Evolutionary conservation across 2,113 vertebrate genomes (phyloP), one percentile per base, ranked within the genome.

Genomic region (Amia ocellicauda): DNA sequence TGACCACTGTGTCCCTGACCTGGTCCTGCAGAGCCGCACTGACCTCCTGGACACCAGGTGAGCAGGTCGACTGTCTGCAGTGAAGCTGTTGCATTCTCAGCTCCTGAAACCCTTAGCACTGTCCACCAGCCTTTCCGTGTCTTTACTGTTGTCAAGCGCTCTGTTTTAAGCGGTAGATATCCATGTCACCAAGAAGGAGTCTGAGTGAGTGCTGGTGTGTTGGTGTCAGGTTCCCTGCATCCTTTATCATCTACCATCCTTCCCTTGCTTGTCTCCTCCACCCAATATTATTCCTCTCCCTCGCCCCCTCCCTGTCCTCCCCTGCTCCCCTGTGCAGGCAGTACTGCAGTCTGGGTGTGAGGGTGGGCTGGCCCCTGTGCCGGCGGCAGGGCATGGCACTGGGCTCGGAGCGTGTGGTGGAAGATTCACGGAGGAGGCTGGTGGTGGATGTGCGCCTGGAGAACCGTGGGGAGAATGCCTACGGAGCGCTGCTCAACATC

Each of bases 391-490:
- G 57, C 7, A 74, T 77, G 22, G 69, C 27, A 1, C 68, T 53
- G 40, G 2, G 66, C 40, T 80, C 87, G 0, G 60, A 93, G 56
- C 89, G 91, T 64, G 16, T 96, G 63, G 29, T 98, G 0, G 92
- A 94, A 76, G 93, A 83, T 31, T 70, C 85, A 14, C 82, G 92
- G 49, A 88, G 91, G 62, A 90, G 93, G 67, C 89, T 96, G 88
- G 88, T 93, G 0, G 80, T 98, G 70, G 96, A 98, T 4, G 89
- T 87, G 0, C 42, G 42, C 1, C 80, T 99, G 80, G 96, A 95
- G 69, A 99, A 99, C 86, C 84, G 84, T 8, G 94, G 95, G 0
- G 97, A 99, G 63, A 98, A 98, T 0, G 94, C 97, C 42, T 99
- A 99, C 69, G 88, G 80, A 55, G 79, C 94, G 0, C 53, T 82